Evolutionary conservation across 2,797 vertebrate genomes (phyloP).

Genomic region (Anolis apletophallus): DNA sequence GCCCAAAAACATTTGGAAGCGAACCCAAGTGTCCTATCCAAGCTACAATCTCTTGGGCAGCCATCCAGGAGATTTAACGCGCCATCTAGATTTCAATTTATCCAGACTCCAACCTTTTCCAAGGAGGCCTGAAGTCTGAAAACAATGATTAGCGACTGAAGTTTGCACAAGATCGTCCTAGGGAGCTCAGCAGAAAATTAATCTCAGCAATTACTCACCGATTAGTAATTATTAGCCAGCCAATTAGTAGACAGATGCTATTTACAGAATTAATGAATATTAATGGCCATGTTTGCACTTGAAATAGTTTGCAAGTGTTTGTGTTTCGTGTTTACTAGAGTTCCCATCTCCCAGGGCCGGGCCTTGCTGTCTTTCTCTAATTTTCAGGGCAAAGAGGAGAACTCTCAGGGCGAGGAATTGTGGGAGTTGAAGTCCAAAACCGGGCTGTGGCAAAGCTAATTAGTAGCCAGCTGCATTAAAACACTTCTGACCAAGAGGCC

Average conservation of each 20-base stretch:
- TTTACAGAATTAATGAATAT: slow-evolving; percentile 18
- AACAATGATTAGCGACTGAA: not conserved
- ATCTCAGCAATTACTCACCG: not conserved
- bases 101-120: not conserved
- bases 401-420: too few species aligned
- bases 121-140: not conserved
- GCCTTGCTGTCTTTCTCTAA: too few species aligned
- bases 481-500: too few species aligned
- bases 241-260: not conserved
- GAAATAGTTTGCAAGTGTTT: not conserved
- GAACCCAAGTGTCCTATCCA: too few species aligned
- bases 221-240: not conserved
- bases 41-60: too few species aligned
- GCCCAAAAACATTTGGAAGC: too few species aligned
- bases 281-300: not conserved
- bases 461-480: too few species aligned
- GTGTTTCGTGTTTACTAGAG: not conserved
- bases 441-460: too few species aligned
- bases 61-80: too few species aligned
- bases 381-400: too few species aligned
- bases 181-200: not conserved
- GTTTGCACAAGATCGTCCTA: not conserved
- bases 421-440: too few species aligned
- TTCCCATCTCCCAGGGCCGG: too few species aligned
- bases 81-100: not conserved